Conservation (phyloP, 2,888 invertebrate genomes). For the Calameuta filiformis region DNA sequence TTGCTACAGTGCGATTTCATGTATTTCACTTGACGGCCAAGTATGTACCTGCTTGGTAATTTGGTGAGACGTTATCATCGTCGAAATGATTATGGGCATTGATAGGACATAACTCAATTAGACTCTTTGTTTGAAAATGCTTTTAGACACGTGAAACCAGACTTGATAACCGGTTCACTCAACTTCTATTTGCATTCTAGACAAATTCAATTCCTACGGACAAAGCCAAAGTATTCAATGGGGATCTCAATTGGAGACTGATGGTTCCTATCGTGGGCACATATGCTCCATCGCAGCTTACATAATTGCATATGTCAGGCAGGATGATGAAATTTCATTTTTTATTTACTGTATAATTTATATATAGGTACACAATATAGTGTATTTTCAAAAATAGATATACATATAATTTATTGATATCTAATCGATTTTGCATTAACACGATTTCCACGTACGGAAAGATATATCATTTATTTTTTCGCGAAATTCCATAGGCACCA, state of each 20-base stretch:
- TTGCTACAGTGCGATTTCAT: not conserved
- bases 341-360: not conserved
- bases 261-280: not conserved
- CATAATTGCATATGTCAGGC: not conserved
- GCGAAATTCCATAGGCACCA: not conserved
- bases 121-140: not conserved
- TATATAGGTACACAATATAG: not conserved
- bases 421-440: not conserved
- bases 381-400: not conserved
- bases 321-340: not conserved
- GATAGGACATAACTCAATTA: slow-evolving; percentile 1
- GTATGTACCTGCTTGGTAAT: not conserved
- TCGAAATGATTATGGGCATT: not conserved
- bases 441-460: not conserved
- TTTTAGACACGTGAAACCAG: not conserved
- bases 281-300: not conserved
- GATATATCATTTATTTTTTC: not conserved
- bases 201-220: slow-evolving; percentile 49
- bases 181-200: slow-evolving; percentile 47
- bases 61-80: not conserved
- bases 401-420: not conserved
- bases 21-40: not conserved
- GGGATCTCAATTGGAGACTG: not conserved
- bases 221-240: slow-evolving; percentile 30
- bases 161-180: not conserved